These are phyloP conservation scores for Microcaecilia unicolor DNA, from an alignment of 2,797 vertebrate species.

Conservation along the genomic window DNA sequence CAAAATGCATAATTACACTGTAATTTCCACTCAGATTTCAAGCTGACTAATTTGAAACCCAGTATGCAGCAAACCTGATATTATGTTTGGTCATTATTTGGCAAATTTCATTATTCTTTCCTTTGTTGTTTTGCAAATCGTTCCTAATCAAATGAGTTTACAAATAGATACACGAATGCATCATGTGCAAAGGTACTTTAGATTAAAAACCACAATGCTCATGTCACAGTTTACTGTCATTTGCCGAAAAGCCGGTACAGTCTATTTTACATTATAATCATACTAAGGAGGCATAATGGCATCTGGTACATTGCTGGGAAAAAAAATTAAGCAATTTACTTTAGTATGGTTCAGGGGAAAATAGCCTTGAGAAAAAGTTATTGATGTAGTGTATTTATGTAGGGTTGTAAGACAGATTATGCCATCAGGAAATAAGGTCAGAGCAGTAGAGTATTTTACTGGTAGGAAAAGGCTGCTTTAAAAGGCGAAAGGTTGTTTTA, in stretches of 20 bases:
- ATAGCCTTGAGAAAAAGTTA: conserved; percentile 51
- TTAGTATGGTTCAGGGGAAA: conserved; percentile 37
- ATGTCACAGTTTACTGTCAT: conserved; percentile 17
- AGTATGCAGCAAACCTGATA: conserved; percentile 8
- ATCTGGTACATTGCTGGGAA: conserved; percentile 23
- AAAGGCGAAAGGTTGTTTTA: conserved; percentile 28
- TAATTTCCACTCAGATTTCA: neutral
- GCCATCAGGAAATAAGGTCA: conserved; percentile 55
- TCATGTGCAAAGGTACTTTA: conserved; percentile 19
- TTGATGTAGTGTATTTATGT: conserved; percentile 51
- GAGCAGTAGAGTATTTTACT: conserved; percentile 26
- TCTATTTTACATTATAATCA: conserved; percentile 26
- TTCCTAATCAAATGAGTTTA: conserved; percentile 12
- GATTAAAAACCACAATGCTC: conserved; percentile 3
- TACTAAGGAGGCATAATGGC: conserved; percentile 30
- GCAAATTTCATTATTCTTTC: conserved; percentile 35
- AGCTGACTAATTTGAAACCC: neutral
- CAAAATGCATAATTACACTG: too few relatives aligned
- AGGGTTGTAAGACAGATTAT: conserved; percentile 57
- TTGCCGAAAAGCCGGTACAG: neutral
- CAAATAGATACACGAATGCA: too few relatives aligned
- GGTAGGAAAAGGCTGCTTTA: conserved; percentile 26
- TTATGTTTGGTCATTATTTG: conserved; percentile 12
- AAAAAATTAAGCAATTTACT: conserved; percentile 46
- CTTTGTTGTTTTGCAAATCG: conserved; percentile 16